Evolutionary conservation across 2,797 vertebrate species (phyloP), one percentile per base, ranked within the genome.

Genomic region (Hyperoplus lanceolatus): DNA sequence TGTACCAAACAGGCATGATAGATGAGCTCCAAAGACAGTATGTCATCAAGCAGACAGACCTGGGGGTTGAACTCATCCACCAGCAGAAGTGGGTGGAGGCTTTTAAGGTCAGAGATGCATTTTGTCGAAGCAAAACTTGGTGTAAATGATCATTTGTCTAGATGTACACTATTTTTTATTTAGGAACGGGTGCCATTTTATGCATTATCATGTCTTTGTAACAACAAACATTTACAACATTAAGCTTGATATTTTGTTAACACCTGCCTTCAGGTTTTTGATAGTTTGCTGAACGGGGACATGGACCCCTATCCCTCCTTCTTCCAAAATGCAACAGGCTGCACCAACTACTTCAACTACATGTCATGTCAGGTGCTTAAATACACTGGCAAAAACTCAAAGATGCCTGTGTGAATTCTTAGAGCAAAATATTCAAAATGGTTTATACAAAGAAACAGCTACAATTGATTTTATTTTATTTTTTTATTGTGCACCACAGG

Each of bases 271-370:
- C 80, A 97, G 96, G 89, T 97, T 54, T 95, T 97, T 87, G 95
- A 96, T 85, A 62, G 72, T 42, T 92, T 97, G 58, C 68, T 97
- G 57, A 95, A 95, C 48, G 96, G 96, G 0, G 96, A 96, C 16
- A 0, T 93, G 73, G 89, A 65, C 1, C 80, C 77, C 0, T 93
- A 95, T 79, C 93, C 95, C 16, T 96, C 94, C 39, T 96, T 96
- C 85, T 96, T 92, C 85, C 94, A 96, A 88, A 98, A 96, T 71
- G 93, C 89, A 57, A 97, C 97, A 46, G 96, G 97, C 85, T 97
- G 95, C 91, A 94, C 91, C 53, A 96, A 96, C 89, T 97, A 97
- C 75, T 96, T 10, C 80, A 96, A 96, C 92, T 94, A 96, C 83
- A 82, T 98, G 89, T 91, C 87, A 29, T 98, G 96, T 79, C 90